These are phyloP conservation scores for Drosophila stalkeri DNA, from an alignment of 2,888 invertebrate species.

Conservation along the genomic window DNA sequence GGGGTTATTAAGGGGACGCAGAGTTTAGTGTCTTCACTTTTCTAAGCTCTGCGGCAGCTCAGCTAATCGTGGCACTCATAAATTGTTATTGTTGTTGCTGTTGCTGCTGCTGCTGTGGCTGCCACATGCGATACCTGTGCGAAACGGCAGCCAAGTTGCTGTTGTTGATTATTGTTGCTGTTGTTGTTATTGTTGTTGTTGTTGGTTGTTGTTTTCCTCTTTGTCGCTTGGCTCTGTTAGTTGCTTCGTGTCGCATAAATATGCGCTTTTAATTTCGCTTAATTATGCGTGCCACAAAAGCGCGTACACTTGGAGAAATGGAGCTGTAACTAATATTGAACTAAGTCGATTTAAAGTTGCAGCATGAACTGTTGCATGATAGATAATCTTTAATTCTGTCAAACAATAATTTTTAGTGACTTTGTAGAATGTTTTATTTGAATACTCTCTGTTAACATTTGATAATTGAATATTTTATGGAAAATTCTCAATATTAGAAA, in stretches of 20 bases:
- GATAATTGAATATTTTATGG: not conserved
- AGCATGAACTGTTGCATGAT: not conserved
- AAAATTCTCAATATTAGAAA: not conserved
- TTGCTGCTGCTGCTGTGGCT: constrained; percentile 58
- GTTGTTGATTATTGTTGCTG: too few species aligned
- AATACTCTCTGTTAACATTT: not conserved
- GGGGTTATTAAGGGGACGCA: not conserved
- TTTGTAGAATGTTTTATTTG: not conserved
- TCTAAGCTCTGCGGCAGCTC: constrained; percentile 27
- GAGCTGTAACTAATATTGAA: not conserved
- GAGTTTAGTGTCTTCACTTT: constrained; percentile 25
- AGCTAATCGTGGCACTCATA: constrained; percentile 76
- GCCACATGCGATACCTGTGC: constrained; percentile 80
- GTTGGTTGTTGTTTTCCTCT: constrained; percentile 4
- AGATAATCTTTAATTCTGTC: too few species aligned
- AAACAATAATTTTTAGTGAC: too few species aligned
- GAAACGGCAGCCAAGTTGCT: constrained; percentile 56
- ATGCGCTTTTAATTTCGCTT: constrained; percentile 78
- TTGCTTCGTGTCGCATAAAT: constrained; percentile 74
- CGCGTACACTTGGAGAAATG: constrained; percentile 5
- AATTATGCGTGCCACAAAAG: constrained; percentile 65
- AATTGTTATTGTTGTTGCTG: constrained; percentile 61
- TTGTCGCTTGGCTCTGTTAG: constrained; percentile 41
- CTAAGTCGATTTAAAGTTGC: not conserved
- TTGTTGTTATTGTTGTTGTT: not conserved